Evolutionary conservation across 1,140 invertebrate species (phyloP).

Genomic region (Tetragonula clypearis): DNA sequence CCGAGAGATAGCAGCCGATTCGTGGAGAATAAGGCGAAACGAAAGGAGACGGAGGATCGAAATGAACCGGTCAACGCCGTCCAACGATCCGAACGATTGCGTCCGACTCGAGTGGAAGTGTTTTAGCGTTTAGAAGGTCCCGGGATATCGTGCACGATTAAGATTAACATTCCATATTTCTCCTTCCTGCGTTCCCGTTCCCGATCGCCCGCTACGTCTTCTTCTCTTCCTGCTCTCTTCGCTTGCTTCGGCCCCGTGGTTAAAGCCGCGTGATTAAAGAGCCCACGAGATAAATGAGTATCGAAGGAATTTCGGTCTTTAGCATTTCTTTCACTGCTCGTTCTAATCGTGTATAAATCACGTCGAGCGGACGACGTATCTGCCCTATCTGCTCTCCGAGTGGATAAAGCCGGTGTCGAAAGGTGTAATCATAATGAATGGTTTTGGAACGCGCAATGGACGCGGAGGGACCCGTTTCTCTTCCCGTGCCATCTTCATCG

Average conservation of each 20-base stretch:
- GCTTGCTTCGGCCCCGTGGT: not conserved
- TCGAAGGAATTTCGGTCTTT: slow-evolving; percentile 60
- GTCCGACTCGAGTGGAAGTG: slow-evolving; percentile 44
- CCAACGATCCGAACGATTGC: slow-evolving; percentile 6
- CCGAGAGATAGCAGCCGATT: slow-evolving; percentile 55
- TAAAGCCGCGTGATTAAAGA: slow-evolving; percentile 50
- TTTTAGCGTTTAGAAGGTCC: slow-evolving; percentile 70
- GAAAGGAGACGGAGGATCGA: slow-evolving; percentile 33
- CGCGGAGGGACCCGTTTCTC: not conserved
- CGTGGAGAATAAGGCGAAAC: slow-evolving; percentile 37
- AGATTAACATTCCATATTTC: slow-evolving; percentile 67
- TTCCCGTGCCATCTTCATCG: slow-evolving; percentile 18
- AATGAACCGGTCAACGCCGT: slow-evolving; percentile 63
- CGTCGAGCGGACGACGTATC: not conserved
- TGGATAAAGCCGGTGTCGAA: slow-evolving; percentile 13
- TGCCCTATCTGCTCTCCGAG: not conserved
- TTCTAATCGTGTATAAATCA: slow-evolving; percentile 51
- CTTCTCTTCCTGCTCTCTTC: not conserved
- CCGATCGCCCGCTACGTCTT: not conserved
- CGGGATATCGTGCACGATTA: slow-evolving; percentile 68
- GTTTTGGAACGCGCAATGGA: slow-evolving; percentile 21
- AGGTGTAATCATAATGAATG: slow-evolving; percentile 39
- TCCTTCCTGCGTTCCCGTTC: not conserved
- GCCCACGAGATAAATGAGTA: slow-evolving; percentile 58
- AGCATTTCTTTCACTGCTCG: slow-evolving; percentile 23